Percentiles rank a stretch among this genome's conserved stretches.
Conservation (phyloP, 1,140 invertebrate species). For the Melipona quadrifasciata region DNA sequence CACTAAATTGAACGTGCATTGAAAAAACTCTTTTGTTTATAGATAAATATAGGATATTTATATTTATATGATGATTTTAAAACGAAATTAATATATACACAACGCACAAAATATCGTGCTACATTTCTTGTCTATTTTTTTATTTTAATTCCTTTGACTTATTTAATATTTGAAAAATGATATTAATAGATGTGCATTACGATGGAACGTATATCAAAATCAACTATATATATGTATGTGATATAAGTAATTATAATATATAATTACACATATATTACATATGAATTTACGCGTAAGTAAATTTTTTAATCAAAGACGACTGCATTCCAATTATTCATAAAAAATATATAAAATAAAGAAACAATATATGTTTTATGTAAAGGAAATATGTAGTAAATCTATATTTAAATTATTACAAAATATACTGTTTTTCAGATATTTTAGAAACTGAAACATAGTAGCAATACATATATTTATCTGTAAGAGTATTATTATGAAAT, state of each 20-base stretch:
- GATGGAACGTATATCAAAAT: too few relatives aligned
- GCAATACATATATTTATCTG: constrained; percentile 34
- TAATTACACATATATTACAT: background rate
- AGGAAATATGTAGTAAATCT: background rate
- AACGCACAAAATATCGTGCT: constrained; percentile 55
- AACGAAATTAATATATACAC: constrained; percentile 23
- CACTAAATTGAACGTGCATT: background rate
- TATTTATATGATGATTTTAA: background rate
- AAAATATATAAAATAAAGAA: background rate
- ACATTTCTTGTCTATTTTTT: constrained; percentile 14
- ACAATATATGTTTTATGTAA: background rate
- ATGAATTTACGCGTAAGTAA: background rate
- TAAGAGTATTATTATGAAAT: constrained; percentile 31
- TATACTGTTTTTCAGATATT: background rate
- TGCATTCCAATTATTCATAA: constrained; percentile 34
- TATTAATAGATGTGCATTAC: background rate
- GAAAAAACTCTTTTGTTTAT: background rate
- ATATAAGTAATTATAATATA: background rate
- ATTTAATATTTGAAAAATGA: background rate
- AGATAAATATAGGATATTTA: constrained; percentile 7
- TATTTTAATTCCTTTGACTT: background rate
- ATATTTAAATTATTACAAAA: background rate
- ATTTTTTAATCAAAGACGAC: background rate
- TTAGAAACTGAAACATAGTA: constrained; percentile 11
- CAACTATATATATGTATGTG: too few relatives aligned